phyloP scores from a whole-genome alignment of 2,797 vertebrate genomes.

The Notamacropus eugenii region DNA sequence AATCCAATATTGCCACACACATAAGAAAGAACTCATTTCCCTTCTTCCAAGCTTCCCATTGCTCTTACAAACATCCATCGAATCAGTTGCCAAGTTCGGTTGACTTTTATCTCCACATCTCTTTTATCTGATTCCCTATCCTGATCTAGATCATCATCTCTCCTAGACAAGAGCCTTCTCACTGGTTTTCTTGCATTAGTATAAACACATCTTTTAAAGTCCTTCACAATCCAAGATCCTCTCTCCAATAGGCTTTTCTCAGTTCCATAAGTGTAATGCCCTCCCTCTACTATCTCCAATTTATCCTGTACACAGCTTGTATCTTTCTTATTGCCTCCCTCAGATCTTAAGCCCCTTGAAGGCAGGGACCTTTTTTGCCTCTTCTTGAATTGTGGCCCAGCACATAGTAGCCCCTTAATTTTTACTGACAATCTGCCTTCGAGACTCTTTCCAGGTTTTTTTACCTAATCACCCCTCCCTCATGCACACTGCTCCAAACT shows the following conservation, averaged over 20 bases:
- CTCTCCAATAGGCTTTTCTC: no score
- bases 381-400: no score
- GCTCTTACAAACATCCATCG: neutral
- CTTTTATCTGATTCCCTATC: neutral
- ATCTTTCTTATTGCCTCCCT: no score
- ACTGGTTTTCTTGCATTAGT: neutral
- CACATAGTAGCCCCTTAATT: no score
- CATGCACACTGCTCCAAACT: no score
- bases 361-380: neutral
- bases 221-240: neutral
- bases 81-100: neutral
- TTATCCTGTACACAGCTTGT: no score
- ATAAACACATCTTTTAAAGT: neutral
- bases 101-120: neutral
- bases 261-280: no score
- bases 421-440: no score
- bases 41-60: neutral
- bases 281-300: no score
- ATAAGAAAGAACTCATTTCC: neutral
- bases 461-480: no score
- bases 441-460: no score
- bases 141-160: neutral
- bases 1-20: neutral
- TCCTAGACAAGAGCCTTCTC: neutral
- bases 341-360: neutral